Evolutionary conservation across 1,140 invertebrate genomes (phyloP), one percentile per base, ranked within the genome.

Genomic region (Lordiphosa collinella): DNA sequence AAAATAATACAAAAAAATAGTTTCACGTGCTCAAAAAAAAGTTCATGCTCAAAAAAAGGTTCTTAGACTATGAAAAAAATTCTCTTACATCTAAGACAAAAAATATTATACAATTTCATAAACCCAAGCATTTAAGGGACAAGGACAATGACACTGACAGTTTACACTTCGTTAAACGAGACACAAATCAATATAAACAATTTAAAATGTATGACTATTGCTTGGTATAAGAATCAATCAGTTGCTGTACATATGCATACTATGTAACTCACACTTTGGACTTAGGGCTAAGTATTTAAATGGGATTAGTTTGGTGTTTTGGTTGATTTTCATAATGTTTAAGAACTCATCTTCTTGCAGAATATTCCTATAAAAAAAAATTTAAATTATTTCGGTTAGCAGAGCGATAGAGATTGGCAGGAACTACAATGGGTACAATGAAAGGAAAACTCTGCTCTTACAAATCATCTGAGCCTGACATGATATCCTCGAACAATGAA

Each of bases 41-140:
- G 6, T 54, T 79, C 70, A 65, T 80, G 75, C 74, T 70, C 63
- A 79, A 79, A 79, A 79, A 79, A 79, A 79, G 35, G 32, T 73
- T 18, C 47, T 69, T 51, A 60, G n/a, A 1, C 13, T 64, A 69
- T 25, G 11, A 65, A 70, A 69, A 69, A 72, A 71, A 67, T 50
- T 46, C 7, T 32, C 49, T 62, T 71, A 67, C 4, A 38, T 2
- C 1, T 70, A 49, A 49, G 3, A 9, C 7, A 66, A 72, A 71
- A 72, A 50, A 49, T 57, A 32, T 25, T 34, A 38, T 36, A 47
- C 3, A 9, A 9, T 25, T 66, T 66, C 3, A 22, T 22, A 22
- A 22, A 22, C 18, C 4, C 58, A 50, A 55, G 35, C 53, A 58
- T 31, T 5, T 51, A 71, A 65, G 35, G 43, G 41, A 37, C 49